phyloP scores from a whole-genome alignment of 2,113 vertebrate species.

The Podocnemis expansa region DNA sequence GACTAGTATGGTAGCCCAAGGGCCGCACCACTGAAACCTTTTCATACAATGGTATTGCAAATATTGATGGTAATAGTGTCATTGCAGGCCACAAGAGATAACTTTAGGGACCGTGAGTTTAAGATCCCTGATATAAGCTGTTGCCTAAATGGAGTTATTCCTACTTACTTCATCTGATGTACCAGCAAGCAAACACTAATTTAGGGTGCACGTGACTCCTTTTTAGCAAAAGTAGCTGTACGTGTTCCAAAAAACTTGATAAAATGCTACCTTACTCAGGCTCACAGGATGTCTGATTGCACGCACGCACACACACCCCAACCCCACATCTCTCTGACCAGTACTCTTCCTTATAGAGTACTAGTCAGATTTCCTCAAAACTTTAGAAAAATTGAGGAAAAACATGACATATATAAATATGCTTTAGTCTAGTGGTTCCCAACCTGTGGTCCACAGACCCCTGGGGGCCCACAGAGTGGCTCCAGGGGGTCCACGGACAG shows the following conservation, averaged over 20 bases:
- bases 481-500: too few relatives aligned
- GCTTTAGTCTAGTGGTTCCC: too few relatives aligned
- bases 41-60: too few relatives aligned
- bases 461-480: too few relatives aligned
- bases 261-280: background rate
- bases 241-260: background rate
- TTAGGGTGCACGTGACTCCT: background rate
- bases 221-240: background rate
- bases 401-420: too few relatives aligned
- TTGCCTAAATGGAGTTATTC: background rate
- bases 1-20: too few relatives aligned
- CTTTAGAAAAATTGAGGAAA: background rate
- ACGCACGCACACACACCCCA: background rate
- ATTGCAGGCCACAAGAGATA: too few relatives aligned
- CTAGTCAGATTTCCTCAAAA: background rate
- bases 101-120: too few relatives aligned
- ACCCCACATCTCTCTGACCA: background rate
- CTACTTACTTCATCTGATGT: background rate
- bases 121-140: background rate
- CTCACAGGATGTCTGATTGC: background rate
- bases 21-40: too few relatives aligned
- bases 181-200: background rate
- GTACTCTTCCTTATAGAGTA: background rate
- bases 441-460: too few relatives aligned
- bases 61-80: too few relatives aligned